A percentile compares a stretch with the other conserved stretches of the same genome.
phyloP scores from a whole-genome alignment of 2,113 vertebrate genomes.

The Nycticorax nycticorax region DNA sequence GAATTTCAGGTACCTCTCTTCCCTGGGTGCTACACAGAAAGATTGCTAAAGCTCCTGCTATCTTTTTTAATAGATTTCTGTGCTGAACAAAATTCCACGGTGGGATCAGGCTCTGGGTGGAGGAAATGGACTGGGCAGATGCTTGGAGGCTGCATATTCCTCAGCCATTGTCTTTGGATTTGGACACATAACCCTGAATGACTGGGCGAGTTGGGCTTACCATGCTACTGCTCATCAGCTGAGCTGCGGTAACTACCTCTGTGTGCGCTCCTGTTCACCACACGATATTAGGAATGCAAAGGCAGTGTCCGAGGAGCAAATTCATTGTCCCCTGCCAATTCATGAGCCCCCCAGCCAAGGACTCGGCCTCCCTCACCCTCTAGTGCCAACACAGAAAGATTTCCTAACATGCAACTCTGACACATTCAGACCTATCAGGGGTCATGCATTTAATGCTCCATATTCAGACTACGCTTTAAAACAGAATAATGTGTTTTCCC shows the following conservation, averaged over 20 bases:
- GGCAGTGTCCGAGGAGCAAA: neutral
- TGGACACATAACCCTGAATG: neutral
- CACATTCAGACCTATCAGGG: neutral
- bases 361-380: neutral
- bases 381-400: neutral
- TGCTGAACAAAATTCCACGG: neutral
- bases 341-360: neutral
- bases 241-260: neutral
- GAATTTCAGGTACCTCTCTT: neutral
- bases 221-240: neutral
- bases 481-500: neutral
- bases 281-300: neutral
- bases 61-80: neutral
- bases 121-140: neutral
- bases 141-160: neutral
- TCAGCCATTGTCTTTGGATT: neutral
- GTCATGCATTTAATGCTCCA: rapidly evolving
- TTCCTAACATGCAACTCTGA: neutral
- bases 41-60: neutral
- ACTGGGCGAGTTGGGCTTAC: neutral
- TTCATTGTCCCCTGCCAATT: neutral
- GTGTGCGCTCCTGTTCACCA: neutral
- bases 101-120: neutral
- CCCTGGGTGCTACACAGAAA: neutral
- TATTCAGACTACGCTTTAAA: neutral